Evolutionary conservation across 2,113 vertebrate species (phyloP).

Genomic region (Notechis scutatus): DNA sequence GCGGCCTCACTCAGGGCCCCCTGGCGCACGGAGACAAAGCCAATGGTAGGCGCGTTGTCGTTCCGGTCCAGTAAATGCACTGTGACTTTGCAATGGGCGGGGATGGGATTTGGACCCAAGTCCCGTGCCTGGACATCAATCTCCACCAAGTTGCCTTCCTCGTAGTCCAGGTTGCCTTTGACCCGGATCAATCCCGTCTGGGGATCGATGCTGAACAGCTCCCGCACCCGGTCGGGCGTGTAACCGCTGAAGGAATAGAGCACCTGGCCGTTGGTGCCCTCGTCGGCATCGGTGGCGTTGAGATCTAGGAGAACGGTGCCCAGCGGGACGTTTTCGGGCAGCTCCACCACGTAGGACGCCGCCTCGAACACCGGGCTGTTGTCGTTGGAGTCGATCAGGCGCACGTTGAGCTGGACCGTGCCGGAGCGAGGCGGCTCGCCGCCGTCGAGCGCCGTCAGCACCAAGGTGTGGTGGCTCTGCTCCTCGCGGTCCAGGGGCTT

Average conservation of each 20-base stretch:
- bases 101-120: conserved; percentile 94
- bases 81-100: conserved; percentile 96
- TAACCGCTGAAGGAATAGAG: conserved; percentile 96
- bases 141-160: conserved; percentile 92
- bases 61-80: conserved; percentile 95
- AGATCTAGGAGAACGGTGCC: conserved; percentile 91
- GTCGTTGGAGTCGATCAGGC: conserved; percentile 97
- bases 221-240: conserved; percentile 88
- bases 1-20: conserved; percentile 97
- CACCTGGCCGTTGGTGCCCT: conserved; percentile 94
- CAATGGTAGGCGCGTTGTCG: conserved; percentile 94
- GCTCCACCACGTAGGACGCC: conserved; percentile 90
- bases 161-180: conserved; percentile 94
- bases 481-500: conserved; percentile 93
- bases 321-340: conserved; percentile 88
- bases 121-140: conserved; percentile 96
- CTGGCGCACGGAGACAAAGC: conserved; percentile 95
- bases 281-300: conserved; percentile 95
- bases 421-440: conserved; percentile 91
- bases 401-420: conserved; percentile 94
- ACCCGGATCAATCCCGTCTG: conserved; percentile 93
- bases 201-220: conserved; percentile 95
- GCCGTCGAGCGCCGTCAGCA: conserved; percentile 92
- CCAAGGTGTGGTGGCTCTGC: conserved; percentile 91
- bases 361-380: conserved; percentile 95